Conservation (phyloP, 1,140 invertebrate genomes). For the Amphibalanus amphitrite region DNA sequence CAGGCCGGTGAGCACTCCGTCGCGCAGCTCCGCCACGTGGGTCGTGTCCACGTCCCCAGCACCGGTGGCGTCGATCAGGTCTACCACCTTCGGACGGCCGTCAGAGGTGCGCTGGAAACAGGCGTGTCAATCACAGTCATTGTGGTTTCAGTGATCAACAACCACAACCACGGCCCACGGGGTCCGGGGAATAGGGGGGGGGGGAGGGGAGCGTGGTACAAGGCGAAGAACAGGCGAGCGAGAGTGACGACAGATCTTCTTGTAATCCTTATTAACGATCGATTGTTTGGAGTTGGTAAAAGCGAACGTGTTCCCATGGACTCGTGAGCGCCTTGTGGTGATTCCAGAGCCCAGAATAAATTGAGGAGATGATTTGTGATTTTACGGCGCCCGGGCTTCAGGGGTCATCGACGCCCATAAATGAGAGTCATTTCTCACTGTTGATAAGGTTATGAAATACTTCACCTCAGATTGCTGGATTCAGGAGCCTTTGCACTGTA, state of each 20-base stretch:
- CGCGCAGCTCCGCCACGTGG: slow-evolving; percentile 46
- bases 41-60: slow-evolving; percentile 86
- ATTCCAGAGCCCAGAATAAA: no score
- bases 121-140: background rate
- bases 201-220: background rate
- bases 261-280: no score
- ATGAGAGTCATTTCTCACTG: no score
- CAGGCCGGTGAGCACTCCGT: slow-evolving; percentile 62
- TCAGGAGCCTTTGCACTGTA: no score
- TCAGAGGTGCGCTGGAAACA: slow-evolving; percentile 39
- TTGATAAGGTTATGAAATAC: no score
- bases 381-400: no score
- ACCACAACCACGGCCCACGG: background rate
- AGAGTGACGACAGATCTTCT: background rate
- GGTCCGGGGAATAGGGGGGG: background rate
- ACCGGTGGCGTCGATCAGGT: slow-evolving; percentile 86
- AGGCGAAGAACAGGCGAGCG: background rate
- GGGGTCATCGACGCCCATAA: no score
- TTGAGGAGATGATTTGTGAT: no score
- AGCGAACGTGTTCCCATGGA: no score
- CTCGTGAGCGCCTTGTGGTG: no score
- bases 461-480: no score
- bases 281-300: no score
- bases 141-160: background rate
- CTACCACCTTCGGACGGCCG: slow-evolving; percentile 82